phyloP scores from a whole-genome alignment of 2,113 vertebrate species.

The Anoura caudifer region DNA sequence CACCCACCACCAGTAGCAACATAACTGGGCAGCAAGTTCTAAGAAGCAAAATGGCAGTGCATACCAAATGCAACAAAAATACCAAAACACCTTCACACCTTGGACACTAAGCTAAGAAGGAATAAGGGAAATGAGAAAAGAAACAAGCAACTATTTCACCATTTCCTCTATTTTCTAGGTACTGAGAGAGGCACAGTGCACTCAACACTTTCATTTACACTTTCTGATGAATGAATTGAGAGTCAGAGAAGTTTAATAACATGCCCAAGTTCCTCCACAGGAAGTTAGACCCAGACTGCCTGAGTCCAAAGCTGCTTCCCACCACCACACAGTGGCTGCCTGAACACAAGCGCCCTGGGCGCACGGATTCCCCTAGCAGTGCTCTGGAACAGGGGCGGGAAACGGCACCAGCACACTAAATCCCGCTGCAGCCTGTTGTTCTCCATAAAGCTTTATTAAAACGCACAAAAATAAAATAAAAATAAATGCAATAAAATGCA shows the following conservation, averaged over 20 bases:
- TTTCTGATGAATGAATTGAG: background rate
- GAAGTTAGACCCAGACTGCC: background rate
- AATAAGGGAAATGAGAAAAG: background rate
- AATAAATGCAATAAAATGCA: background rate
- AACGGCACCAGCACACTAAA: background rate
- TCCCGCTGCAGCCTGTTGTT: background rate
- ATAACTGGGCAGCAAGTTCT: background rate
- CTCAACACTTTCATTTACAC: background rate
- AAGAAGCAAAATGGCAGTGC: background rate
- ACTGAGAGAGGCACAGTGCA: background rate
- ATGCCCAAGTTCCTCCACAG: background rate
- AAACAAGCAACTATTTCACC: background rate
- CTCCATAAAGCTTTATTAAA: conserved; percentile 46
- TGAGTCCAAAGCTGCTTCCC: background rate
- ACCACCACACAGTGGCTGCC: background rate
- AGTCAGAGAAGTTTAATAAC: background rate
- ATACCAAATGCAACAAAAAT: background rate
- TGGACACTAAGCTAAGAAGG: background rate
- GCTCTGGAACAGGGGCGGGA: background rate
- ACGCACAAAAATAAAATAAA: background rate
- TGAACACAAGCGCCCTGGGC: background rate
- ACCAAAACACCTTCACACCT: background rate
- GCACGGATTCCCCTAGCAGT: background rate
- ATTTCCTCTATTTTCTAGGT: too few relatives aligned
- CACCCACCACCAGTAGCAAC: background rate